phyloP scores from a whole-genome alignment of 1,140 invertebrate genomes.

The Odontomachus brunneus region DNA sequence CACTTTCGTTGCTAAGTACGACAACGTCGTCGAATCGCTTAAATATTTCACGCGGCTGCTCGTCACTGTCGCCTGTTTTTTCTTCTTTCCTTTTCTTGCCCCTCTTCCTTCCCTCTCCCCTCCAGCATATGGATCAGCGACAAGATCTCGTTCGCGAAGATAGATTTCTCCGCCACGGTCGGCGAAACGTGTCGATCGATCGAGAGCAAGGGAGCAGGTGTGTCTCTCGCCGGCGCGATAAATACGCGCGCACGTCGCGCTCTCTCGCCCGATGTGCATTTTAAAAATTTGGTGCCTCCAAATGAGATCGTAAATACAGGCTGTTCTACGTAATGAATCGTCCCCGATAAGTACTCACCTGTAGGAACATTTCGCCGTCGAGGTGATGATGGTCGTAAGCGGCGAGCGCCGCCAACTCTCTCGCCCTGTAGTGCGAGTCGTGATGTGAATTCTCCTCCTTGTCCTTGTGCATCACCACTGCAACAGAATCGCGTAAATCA shows the following conservation, averaged over 20 bases:
- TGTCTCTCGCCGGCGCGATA: conserved; percentile 44
- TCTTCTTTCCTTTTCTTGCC: too few relatives aligned
- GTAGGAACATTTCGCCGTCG: conserved; percentile 97
- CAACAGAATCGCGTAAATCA: conserved; percentile 83
- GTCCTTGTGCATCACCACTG: conserved; percentile 97
- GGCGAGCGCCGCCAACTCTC: conserved; percentile 93
- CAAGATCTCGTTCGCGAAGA: conserved; percentile 35
- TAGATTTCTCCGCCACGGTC: conserved; percentile 29
- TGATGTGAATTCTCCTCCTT: conserved; percentile 91
- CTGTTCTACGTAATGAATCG: conserved; percentile 50
- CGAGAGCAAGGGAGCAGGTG: conserved; percentile 49
- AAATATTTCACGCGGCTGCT: conserved; percentile 32
- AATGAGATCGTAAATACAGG: conserved; percentile 52
- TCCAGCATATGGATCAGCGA: neutral
- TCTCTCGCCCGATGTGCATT: conserved; percentile 23
- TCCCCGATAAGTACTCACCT: conserved; percentile 88
- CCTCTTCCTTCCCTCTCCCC: too few relatives aligned
- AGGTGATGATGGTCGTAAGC: conserved; percentile 95
- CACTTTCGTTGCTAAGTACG: conserved; percentile 7
- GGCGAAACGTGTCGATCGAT: conserved; percentile 41
- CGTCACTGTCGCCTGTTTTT: conserved; percentile 16
- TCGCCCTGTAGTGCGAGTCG: conserved; percentile 89
- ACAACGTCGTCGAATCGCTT: neutral
- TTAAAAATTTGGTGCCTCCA: conserved; percentile 44
- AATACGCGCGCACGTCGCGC: conserved; percentile 18